These are phyloP conservation scores for Philopotamus ludificatus DNA, from an alignment of 1,140 invertebrate genomes.

Conservation along the genomic window DNA sequence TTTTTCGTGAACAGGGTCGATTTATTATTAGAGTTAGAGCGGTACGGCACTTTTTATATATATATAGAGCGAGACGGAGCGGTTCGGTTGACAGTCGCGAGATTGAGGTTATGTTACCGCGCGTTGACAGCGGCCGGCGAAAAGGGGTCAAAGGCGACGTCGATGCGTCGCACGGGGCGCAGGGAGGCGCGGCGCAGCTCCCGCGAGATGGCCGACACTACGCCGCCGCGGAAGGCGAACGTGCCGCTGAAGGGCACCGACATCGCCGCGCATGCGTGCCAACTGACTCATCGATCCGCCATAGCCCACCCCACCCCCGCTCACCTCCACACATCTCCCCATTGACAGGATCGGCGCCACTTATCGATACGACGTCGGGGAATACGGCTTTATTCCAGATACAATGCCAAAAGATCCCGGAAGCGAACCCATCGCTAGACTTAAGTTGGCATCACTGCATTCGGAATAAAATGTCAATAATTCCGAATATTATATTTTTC, in stretches of 20 bases:
- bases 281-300: too few relatives aligned
- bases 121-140: background rate
- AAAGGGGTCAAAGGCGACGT: conserved; percentile 75
- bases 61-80: background rate
- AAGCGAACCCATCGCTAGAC: too few relatives aligned
- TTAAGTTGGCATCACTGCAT: too few relatives aligned
- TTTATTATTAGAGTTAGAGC: too few relatives aligned
- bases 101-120: background rate
- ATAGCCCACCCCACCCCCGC: background rate
- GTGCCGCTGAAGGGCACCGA: conserved; percentile 39
- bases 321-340: background rate
- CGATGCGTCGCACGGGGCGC: conserved; percentile 75
- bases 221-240: conserved; percentile 59
- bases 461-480: too few relatives aligned
- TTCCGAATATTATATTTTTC: too few relatives aligned
- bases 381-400: too few relatives aligned
- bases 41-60: too few relatives aligned
- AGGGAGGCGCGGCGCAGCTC: conserved; percentile 70
- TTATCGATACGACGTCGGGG: too few relatives aligned
- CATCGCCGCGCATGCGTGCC: background rate
- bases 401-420: too few relatives aligned
- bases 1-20: too few relatives aligned
- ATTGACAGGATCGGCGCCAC: background rate
- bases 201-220: conserved; percentile 66
- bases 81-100: background rate